A percentile compares a stretch with the other conserved stretches of the same genome.
Conservation (phyloP, 2,888 invertebrate species). For the Lydus trimaculatus region DNA sequence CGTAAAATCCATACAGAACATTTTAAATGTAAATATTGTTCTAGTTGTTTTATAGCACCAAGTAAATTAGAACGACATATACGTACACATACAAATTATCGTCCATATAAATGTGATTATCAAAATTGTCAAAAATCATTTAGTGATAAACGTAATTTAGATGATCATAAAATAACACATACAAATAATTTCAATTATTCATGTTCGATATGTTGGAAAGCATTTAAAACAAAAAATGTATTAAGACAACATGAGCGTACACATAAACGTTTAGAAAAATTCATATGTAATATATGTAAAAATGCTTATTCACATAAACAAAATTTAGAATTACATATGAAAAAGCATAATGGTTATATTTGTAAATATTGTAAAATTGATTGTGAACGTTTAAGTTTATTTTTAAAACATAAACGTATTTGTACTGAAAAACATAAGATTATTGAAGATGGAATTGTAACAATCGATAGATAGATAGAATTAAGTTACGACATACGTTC, state of each 20-base stretch:
- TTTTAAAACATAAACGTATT: conserved; percentile 34
- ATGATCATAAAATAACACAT: conserved; percentile 55
- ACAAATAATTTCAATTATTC: conserved; percentile 47
- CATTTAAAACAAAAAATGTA: conserved; percentile 52
- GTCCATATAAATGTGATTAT: conserved; percentile 53
- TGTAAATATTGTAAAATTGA: conserved; percentile 38
- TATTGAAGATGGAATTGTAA: too few relatives aligned
- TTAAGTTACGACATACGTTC: too few relatives aligned
- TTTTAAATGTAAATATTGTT: conserved; percentile 55
- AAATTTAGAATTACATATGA: conserved; percentile 52
- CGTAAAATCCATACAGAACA: conserved; percentile 53
- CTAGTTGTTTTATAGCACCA: conserved; percentile 55
- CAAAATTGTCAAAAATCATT: conserved; percentile 55
- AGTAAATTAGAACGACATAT: conserved; percentile 57
- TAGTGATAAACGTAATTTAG: conserved; percentile 57
- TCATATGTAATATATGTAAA: conserved; percentile 51
- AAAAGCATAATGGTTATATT: conserved; percentile 45
- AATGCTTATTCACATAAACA: conserved; percentile 56
- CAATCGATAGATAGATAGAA: too few relatives aligned
- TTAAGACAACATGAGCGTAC: conserved; percentile 48
- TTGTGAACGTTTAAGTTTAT: conserved; percentile 29
- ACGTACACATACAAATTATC: conserved; percentile 56
- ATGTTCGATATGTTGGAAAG: conserved; percentile 51
- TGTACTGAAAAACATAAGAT: conserved; percentile 17
- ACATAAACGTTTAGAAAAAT: conserved; percentile 38